Evolutionary conservation across 2,888 invertebrate genomes (phyloP).

Genomic region (Ormyrus nitidulus): DNA sequence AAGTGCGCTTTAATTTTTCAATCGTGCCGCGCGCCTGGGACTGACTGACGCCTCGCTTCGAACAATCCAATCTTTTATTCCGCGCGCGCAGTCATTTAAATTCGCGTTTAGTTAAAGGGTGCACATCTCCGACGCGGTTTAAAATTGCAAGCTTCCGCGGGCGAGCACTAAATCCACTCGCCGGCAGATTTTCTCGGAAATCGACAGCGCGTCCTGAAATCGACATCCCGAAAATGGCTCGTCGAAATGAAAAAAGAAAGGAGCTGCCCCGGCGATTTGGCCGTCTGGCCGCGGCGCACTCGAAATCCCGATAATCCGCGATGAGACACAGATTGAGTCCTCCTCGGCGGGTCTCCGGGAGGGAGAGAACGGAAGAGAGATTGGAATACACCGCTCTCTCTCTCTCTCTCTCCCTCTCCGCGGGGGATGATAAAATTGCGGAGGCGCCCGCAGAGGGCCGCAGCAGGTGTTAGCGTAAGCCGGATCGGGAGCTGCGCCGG

Average conservation of each 20-base stretch:
- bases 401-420: slow-evolving; percentile 28
- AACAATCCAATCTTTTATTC: no score
- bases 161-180: no score
- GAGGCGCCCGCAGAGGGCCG: slow-evolving; percentile 60
- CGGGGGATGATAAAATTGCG: slow-evolving; percentile 72
- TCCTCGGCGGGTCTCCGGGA: slow-evolving; percentile 42
- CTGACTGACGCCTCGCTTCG: no score
- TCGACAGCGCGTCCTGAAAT: no score
- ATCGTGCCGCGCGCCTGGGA: not conserved
- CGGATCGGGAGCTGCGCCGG: slow-evolving; percentile 61
- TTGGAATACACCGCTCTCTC: slow-evolving; percentile 69
- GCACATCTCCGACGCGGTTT: no score
- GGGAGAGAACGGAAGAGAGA: slow-evolving; percentile 65
- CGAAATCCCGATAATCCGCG: slow-evolving; percentile 74
- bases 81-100: no score
- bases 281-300: slow-evolving; percentile 40
- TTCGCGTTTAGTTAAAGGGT: no score
- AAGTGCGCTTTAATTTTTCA: slow-evolving; percentile 17
- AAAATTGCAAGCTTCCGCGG: no score
- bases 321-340: slow-evolving; percentile 74
- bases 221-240: slow-evolving; percentile 13
- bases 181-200: no score
- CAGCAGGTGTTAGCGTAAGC: slow-evolving; percentile 72
- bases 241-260: not conserved
- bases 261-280: slow-evolving; percentile 39